These are phyloP conservation scores for Phataginus tetradactyla DNA, from an alignment of 2,797 vertebrate genomes.

Conservation along the genomic window DNA sequence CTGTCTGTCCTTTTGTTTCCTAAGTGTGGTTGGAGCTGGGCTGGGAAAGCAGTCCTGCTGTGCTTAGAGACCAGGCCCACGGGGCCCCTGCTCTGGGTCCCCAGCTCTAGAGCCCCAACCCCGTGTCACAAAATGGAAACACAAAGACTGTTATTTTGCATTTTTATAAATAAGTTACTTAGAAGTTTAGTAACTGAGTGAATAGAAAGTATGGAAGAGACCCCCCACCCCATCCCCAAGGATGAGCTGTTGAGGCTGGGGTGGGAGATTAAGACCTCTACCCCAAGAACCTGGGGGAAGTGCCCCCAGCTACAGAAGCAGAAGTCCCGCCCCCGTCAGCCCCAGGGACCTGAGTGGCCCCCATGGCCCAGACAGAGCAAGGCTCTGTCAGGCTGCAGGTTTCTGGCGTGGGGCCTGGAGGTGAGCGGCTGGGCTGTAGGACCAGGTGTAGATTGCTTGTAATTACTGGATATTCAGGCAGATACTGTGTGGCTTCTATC, in stretches of 20 bases:
- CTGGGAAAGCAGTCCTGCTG: background rate
- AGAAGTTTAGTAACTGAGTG: background rate
- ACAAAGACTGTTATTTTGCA: background rate
- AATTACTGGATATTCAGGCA: no score
- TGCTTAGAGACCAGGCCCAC: background rate
- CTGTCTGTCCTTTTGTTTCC: background rate
- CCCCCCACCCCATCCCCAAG: no score
- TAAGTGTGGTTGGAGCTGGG: fast-evolving
- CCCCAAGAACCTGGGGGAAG: background rate
- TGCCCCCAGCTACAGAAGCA: fast-evolving
- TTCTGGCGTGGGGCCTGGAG: fast-evolving
- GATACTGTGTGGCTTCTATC: fast-evolving
- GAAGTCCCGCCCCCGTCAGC: background rate
- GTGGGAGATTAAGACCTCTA: fast-evolving
- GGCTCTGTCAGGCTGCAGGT: background rate
- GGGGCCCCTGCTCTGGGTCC: background rate
- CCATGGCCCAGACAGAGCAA: fast-evolving
- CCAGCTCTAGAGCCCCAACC: background rate
- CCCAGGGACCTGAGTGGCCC: background rate
- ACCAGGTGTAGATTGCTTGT: no score
- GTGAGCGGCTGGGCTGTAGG: fast-evolving
- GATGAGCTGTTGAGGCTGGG: background rate
- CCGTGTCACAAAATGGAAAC: background rate
- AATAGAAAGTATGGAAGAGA: background rate
- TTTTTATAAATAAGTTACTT: background rate